Base-by-base conservation (phyloP, 2,888 invertebrate species). In the Mesochorus sp. region DNA sequence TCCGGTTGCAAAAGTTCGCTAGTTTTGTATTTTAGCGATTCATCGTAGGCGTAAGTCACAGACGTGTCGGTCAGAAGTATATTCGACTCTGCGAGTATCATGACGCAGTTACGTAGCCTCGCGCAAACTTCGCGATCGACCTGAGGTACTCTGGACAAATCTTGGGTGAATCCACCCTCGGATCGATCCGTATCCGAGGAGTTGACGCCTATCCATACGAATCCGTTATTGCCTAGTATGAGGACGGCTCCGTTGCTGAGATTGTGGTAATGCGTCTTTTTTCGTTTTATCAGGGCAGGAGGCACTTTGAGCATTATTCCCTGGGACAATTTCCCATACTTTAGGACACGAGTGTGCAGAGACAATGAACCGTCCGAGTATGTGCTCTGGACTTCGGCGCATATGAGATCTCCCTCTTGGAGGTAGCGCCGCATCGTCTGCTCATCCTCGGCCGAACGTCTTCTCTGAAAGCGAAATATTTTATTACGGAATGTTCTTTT, bases 151-250 rank as follows among this genome's bases (percentile, higher is more conserved):
- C 94, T 83, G 0, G 90, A 88, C 55, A 96, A 91, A 91, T 96
- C 95, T 86, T 96, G 95, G 0, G 94, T 93, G 87, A 96, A 97
- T 14, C 96, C 96, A 34, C 95, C 95, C 21, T 94, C 94, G 51
- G 93, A 93, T 47, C 93, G 93, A 77, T 95, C 94, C 26, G 94
- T 94, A 62, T 94, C 94, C 49, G 93, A 92, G 3, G 93, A 92
- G 3, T 92, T 93, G 0, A 97, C 96, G 73, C 95, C 95, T 72
- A 99, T 95, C 98, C 98, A 99, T 80, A 99, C 95, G 86, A 95
- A 98, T 0, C 99, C 99, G 91, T 99, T 99, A 89, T 98, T 98
- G 4, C 99, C 99, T 21, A 99, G 93, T 76, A 99, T 98, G 19
- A 99, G 92, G 76, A 96, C 97, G 0, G 97, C 96, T 0, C 99